These are phyloP conservation scores for Stratiolaelaps scimitus DNA, from an alignment of 1,140 invertebrate genomes.

Conservation along the genomic window DNA sequence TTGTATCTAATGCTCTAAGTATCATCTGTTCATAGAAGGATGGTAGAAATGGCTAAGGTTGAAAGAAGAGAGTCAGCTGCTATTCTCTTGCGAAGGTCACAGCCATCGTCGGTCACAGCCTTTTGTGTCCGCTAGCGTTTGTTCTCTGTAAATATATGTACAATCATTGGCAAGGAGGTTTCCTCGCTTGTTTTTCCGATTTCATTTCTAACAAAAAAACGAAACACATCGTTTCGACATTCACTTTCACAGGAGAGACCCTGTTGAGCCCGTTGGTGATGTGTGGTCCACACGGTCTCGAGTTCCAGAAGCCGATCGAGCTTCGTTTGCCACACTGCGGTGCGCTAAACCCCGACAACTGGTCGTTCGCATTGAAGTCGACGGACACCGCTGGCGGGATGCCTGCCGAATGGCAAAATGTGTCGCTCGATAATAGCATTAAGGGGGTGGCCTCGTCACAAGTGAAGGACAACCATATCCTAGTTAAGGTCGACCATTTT, in stretches of 20 bases:
- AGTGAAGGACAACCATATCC: constrained; percentile 58
- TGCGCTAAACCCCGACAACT: constrained; percentile 43
- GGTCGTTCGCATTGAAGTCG: constrained; percentile 54
- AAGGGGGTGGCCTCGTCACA: constrained; percentile 41
- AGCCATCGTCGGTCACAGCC: too few species aligned
- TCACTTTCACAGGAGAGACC: constrained; percentile 61
- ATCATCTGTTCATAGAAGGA: too few species aligned
- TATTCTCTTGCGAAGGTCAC: too few species aligned
- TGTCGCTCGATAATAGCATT: constrained; percentile 40
- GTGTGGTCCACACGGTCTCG: constrained; percentile 81
- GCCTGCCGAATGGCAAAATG: constrained; percentile 58
- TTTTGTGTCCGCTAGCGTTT: too few species aligned
- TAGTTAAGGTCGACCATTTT: constrained; percentile 78
- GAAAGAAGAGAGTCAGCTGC: too few species aligned
- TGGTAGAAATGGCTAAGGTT: too few species aligned
- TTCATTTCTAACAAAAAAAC: constrained; percentile 12
- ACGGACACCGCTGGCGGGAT: constrained; percentile 51
- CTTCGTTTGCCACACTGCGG: constrained; percentile 51
- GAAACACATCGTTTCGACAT: constrained; percentile 21
- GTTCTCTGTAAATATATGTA: too few species aligned
- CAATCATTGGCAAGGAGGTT: too few species aligned
- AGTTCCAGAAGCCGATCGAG: constrained; percentile 73
- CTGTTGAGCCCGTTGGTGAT: constrained; percentile 81
- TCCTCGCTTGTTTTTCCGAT: too few species aligned
- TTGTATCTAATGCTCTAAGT: too few species aligned